These are phyloP conservation scores for Neosilurus hyrtlii DNA, from an alignment of 2,797 vertebrate species.

Conservation along the genomic window DNA sequence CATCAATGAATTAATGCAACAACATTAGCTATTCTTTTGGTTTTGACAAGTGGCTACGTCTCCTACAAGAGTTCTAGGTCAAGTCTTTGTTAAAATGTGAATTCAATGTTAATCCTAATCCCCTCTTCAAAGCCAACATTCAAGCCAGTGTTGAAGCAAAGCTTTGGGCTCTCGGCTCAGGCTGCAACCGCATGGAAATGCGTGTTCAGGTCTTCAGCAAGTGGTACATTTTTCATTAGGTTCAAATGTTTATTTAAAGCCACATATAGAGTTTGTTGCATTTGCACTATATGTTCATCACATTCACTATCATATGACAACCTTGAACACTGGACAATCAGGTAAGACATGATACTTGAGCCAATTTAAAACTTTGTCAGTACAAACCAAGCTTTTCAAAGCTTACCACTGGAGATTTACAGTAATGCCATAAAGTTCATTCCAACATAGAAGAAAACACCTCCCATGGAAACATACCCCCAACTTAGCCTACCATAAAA, in stretches of 20 bases:
- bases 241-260: slow-evolving; percentile 9
- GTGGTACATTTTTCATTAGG: slow-evolving; percentile 40
- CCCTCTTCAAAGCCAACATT: slow-evolving; percentile 58
- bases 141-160: slow-evolving; percentile 45
- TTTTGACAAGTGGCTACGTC: slow-evolving; percentile 55
- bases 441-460: slow-evolving; percentile 17
- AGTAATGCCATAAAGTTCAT: slow-evolving; percentile 16
- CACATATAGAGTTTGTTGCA: neutral
- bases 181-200: slow-evolving; percentile 41
- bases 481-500: slow-evolving; percentile 21
- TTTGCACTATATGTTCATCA: neutral
- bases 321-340: neutral
- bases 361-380: neutral
- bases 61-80: slow-evolving; percentile 58
- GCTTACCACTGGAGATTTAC: neutral
- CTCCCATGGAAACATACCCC: slow-evolving; percentile 19
- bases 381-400: neutral
- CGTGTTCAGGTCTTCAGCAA: slow-evolving; percentile 39
- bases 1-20: slow-evolving; percentile 52
- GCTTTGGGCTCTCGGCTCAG: slow-evolving; percentile 29
- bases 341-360: neutral
- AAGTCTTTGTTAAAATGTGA: slow-evolving; percentile 58
- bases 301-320: neutral
- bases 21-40: slow-evolving; percentile 53
- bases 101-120: slow-evolving; percentile 63